Conservation (phyloP, 1,140 invertebrate species). For the Ooceraea biroi region DNA sequence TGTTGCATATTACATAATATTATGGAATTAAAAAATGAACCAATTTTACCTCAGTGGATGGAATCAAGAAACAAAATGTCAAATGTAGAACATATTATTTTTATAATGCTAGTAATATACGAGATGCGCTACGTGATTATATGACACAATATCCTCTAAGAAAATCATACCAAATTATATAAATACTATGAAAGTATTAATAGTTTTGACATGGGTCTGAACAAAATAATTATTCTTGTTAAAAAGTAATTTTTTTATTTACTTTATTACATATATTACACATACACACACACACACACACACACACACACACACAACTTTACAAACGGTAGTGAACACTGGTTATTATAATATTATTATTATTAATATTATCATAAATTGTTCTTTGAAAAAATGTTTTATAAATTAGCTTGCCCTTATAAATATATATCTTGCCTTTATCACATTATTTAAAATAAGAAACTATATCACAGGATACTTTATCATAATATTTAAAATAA, state of each 20-base stretch:
- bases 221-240: conserved; percentile 1
- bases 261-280: neutral
- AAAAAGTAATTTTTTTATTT: conserved; percentile 10
- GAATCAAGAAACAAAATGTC: conserved; percentile 12
- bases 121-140: neutral
- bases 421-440: neutral
- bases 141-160: conserved; percentile 19
- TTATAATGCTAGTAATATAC: conserved; percentile 5
- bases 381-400: neutral
- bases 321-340: neutral
- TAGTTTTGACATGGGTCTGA: neutral
- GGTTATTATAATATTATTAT: neutral
- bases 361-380: no score
- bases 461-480: no score
- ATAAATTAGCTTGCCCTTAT: neutral
- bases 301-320: neutral
- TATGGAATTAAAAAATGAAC: no score
- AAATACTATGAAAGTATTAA: conserved; percentile 4
- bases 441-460: neutral
- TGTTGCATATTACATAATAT: no score
- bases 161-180: conserved; percentile 27
- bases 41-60: neutral
- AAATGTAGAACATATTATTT: conserved; percentile 20
- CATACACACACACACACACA: no score
- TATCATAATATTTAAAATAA: no score